A percentile compares a stretch with the other conserved stretches of the same genome.
phyloP scores from a whole-genome alignment of 1,140 invertebrate genomes.

The Cylas formicarius region DNA sequence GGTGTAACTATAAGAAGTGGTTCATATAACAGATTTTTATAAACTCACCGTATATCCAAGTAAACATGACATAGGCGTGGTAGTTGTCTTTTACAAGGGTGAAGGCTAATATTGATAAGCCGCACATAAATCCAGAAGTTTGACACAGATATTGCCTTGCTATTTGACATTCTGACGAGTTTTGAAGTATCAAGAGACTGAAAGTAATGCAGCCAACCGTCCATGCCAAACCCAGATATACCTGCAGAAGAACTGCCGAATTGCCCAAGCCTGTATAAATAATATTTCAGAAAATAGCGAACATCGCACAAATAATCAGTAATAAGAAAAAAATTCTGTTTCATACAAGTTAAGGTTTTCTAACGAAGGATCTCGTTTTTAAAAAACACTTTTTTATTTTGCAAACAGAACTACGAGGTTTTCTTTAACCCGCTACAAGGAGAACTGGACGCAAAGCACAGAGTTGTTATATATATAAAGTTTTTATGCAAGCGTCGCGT shows the following conservation, averaged over 20 bases:
- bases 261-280: conserved; percentile 47
- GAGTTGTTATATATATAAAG: too few species aligned
- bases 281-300: not conserved
- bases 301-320: not conserved
- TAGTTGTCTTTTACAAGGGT: conserved; percentile 72
- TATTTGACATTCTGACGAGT: conserved; percentile 76
- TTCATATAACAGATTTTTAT: too few species aligned
- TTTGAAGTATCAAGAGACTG: conserved; percentile 73
- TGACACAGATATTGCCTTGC: conserved; percentile 77
- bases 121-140: conserved; percentile 70
- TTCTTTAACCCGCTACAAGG: too few species aligned
- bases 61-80: conserved; percentile 73
- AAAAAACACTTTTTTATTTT: too few species aligned
- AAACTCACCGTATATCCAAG: conserved; percentile 72
- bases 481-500: too few species aligned
- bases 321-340: not conserved
- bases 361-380: too few species aligned
- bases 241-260: conserved; percentile 62
- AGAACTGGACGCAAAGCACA: too few species aligned
- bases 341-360: too few species aligned
- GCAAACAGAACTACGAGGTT: too few species aligned
- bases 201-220: conserved; percentile 72
- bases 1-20: too few species aligned
- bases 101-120: conserved; percentile 71
- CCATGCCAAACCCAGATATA: conserved; percentile 75